phyloP scores from a whole-genome alignment of 2,888 invertebrate species.

The Operophtera brumata region DNA sequence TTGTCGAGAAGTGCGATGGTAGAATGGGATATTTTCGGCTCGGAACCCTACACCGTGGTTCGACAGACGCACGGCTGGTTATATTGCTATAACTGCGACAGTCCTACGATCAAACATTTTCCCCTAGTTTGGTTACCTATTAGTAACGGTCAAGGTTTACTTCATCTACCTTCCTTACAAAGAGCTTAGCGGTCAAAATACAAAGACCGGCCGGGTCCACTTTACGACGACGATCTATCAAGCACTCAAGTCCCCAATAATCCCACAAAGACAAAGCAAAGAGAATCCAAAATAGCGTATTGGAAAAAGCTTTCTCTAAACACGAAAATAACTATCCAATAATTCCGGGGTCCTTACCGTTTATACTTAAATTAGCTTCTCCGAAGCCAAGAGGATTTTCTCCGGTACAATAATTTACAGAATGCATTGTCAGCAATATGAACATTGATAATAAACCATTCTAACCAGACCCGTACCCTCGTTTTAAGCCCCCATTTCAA shows the following conservation, averaged over 20 bases:
- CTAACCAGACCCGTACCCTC: conserved; percentile 27
- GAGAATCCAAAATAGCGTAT: conserved; percentile 18
- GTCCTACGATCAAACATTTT: conserved; percentile 7
- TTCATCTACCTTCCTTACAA: conserved; percentile 1
- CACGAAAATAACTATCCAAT: conserved; percentile 37
- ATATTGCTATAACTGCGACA: too few relatives aligned
- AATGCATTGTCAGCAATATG: conserved; percentile 59
- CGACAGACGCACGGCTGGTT: too few relatives aligned
- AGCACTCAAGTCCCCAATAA: conserved; percentile 15
- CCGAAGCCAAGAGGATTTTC: conserved; percentile 46
- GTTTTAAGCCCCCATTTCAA: conserved; percentile 6
- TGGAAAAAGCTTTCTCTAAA: conserved; percentile 29
- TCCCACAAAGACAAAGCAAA: conserved; percentile 26
- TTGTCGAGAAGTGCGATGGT: too few relatives aligned
- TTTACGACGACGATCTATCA: conserved; percentile 24
- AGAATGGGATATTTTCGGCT: too few relatives aligned
- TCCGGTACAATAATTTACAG: conserved; percentile 56
- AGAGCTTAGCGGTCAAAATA: conserved; percentile 10
- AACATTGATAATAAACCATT: conserved; percentile 39
- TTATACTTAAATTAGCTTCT: conserved; percentile 58
- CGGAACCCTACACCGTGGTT: too few relatives aligned
- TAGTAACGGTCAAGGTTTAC: not conserved
- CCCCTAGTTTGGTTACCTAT: not conserved
- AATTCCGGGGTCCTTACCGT: conserved; percentile 42
- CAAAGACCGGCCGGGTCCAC: conserved; percentile 21